A percentile compares a stretch with the other conserved stretches of the same genome.
phyloP scores from a whole-genome alignment of 2,888 invertebrate species.

The Holacanthella duospinosa region DNA sequence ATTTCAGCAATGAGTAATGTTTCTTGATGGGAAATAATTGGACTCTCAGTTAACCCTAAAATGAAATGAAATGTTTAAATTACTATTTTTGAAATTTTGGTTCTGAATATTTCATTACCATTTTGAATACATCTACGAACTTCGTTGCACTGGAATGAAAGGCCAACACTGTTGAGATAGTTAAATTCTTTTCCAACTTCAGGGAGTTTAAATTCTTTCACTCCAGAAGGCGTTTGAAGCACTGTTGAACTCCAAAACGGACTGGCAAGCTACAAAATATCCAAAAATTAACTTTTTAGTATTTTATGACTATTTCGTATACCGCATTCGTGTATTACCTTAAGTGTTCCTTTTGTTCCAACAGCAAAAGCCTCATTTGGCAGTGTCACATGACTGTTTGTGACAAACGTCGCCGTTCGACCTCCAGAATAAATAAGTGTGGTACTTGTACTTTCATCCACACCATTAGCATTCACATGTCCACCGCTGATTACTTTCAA shows the following conservation, averaged over 20 bases:
- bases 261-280: conserved; percentile 41
- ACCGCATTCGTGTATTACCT: conserved; percentile 41
- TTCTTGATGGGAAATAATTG: conserved; percentile 56
- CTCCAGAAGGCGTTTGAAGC: conserved; percentile 54
- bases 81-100: not conserved
- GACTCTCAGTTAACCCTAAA: conserved; percentile 58
- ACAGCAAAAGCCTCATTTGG: conserved; percentile 56
- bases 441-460: conserved; percentile 59
- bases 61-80: conserved; percentile 6
- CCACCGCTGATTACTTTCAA: conserved; percentile 57
- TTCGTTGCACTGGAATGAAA: conserved; percentile 67
- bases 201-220: conserved; percentile 56
- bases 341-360: conserved; percentile 59
- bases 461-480: conserved; percentile 56
- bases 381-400: conserved; percentile 46
- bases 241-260: conserved; percentile 64
- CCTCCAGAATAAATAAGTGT: conserved; percentile 55
- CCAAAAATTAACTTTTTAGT: not conserved
- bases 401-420: conserved; percentile 52
- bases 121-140: conserved; percentile 58
- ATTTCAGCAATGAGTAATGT: conserved; percentile 59
- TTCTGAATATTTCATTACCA: conserved; percentile 43
- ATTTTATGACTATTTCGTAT: not conserved
- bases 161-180: conserved; percentile 60
- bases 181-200: conserved; percentile 49